Conservation (phyloP, 1,140 invertebrate genomes). For the Orius insidiosus region DNA sequence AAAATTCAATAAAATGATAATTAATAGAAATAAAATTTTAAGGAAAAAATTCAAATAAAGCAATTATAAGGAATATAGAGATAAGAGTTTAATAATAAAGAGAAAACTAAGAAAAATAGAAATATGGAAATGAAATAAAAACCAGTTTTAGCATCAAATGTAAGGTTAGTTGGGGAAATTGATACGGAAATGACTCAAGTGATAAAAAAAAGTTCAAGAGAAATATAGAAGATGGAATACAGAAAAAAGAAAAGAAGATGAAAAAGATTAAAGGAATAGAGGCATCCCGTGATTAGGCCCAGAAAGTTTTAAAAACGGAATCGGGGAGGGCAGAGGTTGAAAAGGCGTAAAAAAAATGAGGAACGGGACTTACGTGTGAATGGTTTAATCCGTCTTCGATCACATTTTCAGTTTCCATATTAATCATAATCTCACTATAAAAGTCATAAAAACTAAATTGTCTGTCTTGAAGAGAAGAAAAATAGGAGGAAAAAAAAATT, state of each 20-base stretch:
- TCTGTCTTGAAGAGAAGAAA: too few relatives aligned
- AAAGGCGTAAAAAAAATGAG: conserved; percentile 11
- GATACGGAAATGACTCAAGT: too few relatives aligned
- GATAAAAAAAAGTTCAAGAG: background rate
- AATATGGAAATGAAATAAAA: too few relatives aligned
- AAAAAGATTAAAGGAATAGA: conserved; percentile 3
- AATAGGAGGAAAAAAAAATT: conserved; percentile 1
- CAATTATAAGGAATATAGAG: too few relatives aligned
- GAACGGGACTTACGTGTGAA: conserved; percentile 31
- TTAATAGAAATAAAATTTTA: too few relatives aligned
- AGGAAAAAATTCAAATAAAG: too few relatives aligned
- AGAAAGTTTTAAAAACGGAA: conserved; percentile 10
- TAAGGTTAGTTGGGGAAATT: too few relatives aligned
- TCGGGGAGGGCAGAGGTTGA: background rate
- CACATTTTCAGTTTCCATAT: conserved; percentile 47
- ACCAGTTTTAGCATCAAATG: too few relatives aligned
- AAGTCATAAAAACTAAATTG: conserved; percentile 15
- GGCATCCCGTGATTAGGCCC: conserved; percentile 6
- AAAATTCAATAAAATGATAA: too few relatives aligned
- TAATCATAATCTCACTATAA: conserved; percentile 30
- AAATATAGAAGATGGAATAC: conserved; percentile 1
- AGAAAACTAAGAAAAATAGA: too few relatives aligned
- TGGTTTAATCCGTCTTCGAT: conserved; percentile 39
- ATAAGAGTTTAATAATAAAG: too few relatives aligned
- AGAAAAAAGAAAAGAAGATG: conserved; percentile 2